A percentile compares a stretch with the other conserved stretches of the same genome.
Evolutionary conservation across 2,888 invertebrate species (phyloP).

Genomic region (Elysia crispata): DNA sequence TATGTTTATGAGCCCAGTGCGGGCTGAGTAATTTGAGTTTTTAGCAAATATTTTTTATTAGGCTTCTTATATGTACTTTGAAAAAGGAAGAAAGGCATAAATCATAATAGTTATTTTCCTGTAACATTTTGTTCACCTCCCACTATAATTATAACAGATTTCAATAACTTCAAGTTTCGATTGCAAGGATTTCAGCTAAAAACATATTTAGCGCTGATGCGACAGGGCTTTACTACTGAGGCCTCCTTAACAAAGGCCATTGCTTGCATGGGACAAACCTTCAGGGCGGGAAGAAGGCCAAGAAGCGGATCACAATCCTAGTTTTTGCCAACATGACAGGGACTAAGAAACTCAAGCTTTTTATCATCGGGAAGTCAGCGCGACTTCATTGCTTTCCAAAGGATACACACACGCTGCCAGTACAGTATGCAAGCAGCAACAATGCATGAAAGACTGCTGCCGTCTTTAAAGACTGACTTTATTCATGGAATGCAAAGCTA

Average conservation of each 20-base stretch:
- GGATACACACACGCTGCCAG: background rate
- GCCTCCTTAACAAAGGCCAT: background rate
- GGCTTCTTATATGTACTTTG: no score
- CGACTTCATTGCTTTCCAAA: background rate
- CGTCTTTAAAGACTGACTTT: background rate
- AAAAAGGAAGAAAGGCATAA: no score
- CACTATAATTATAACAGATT: no score
- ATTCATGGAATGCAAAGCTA: background rate
- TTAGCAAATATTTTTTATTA: no score
- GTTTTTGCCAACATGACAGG: conserved; percentile 12
- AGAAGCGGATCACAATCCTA: background rate
- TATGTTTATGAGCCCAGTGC: no score
- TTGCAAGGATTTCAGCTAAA: no score
- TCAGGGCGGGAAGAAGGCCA: background rate
- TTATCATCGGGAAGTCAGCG: background rate
- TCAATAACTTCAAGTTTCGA: no score
- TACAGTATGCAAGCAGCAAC: background rate
- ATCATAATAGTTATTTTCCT: no score
- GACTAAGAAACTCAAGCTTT: background rate
- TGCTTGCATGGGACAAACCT: background rate
- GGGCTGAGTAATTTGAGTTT: no score
- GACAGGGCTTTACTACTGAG: background rate
- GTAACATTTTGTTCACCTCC: no score
- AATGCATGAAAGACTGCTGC: background rate
- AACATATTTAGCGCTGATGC: background rate